A percentile compares a stretch with the other conserved stretches of the same genome.
phyloP scores from a whole-genome alignment of 2,888 invertebrate genomes.

The Rhamphomyia laevipes region DNA sequence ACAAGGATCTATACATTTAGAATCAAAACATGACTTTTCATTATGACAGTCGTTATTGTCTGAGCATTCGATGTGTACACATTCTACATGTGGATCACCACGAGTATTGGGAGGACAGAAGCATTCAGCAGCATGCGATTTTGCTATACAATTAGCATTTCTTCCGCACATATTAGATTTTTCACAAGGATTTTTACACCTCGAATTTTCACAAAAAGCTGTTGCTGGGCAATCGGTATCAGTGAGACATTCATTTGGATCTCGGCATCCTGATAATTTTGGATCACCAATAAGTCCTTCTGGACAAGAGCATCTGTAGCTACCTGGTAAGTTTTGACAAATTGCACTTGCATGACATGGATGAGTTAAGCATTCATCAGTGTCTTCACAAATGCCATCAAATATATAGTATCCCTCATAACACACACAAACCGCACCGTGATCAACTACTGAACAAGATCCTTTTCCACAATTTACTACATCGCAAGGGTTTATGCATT shows the following conservation, averaged over 20 bases:
- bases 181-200: slow-evolving; percentile 69
- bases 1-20: slow-evolving; percentile 73
- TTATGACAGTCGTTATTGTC: slow-evolving; percentile 63
- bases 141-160: slow-evolving; percentile 62
- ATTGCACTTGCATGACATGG: slow-evolving; percentile 71
- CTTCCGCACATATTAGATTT: slow-evolving; percentile 52
- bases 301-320: slow-evolving; percentile 63
- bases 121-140: slow-evolving; percentile 58
- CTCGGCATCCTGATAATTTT: slow-evolving; percentile 55
- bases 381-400: slow-evolving; percentile 60
- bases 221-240: slow-evolving; percentile 68
- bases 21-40: slow-evolving; percentile 63
- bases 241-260: slow-evolving; percentile 70
- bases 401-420: slow-evolving; percentile 57
- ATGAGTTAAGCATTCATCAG: slow-evolving; percentile 64
- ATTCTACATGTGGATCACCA: slow-evolving; percentile 64
- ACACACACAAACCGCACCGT: slow-evolving; percentile 62
- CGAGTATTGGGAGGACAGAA: slow-evolving; percentile 62
- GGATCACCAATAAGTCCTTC: slow-evolving; percentile 73
- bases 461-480: slow-evolving; percentile 68
- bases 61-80: slow-evolving; percentile 61
- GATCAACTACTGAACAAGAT: slow-evolving; percentile 58
- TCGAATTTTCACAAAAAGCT: slow-evolving; percentile 61
- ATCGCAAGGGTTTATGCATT: slow-evolving; percentile 75
- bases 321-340: slow-evolving; percentile 68